Base-by-base conservation (phyloP, 1,140 invertebrate genomes). In the Drosophila tropicalis region DNA sequence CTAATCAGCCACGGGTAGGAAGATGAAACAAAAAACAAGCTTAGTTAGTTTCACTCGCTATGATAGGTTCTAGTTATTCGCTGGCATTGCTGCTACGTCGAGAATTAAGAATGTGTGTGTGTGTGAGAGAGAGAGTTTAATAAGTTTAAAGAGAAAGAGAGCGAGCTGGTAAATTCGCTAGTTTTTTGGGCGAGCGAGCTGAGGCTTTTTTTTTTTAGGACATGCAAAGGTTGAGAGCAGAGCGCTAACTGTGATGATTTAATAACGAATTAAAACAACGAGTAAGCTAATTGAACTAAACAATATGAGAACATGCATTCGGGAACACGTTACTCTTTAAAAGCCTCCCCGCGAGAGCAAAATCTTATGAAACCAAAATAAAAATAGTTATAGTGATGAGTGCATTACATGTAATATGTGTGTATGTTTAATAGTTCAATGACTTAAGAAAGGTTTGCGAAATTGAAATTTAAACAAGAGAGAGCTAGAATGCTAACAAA, bases 191-290 rank as follows among this genome's bases (percentile, higher is more conserved):
- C 47, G 47, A 51, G 22, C 47, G 47, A 29, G 29, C 29, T 29
- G 29, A 29, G 29, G 29, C 29, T 54, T 22, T 54, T n/a, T 51
- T 15, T n/a, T 22, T 51, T 22, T 9, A 17, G 17, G 39, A 34
- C 72, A 81, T 76, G 76, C 67, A 51, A 12, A 39, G 12, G 58
- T 65, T 61, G 65, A 78, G 67, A 72, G 67, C 61, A 63, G 54
- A 76, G 73, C 62, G 10, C 17, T 51, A 15, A 15, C 44, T 17
- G 15, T 19, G 6, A 41, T 61, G 6, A 19, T 39, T 55, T 39
- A 32, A 60, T 19, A 15, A 60, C 29, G 55, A 32, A 36, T 13
- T 29, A 36, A 32, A 58, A 17, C 19, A 15, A 39, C 36, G 2
- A 39, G 12, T 13, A 4, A 34, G 17, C 40, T 29, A 12, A 19